Evolutionary conservation across 2,888 invertebrate species (phyloP).

Genomic region (Iphiclides podalirius): DNA sequence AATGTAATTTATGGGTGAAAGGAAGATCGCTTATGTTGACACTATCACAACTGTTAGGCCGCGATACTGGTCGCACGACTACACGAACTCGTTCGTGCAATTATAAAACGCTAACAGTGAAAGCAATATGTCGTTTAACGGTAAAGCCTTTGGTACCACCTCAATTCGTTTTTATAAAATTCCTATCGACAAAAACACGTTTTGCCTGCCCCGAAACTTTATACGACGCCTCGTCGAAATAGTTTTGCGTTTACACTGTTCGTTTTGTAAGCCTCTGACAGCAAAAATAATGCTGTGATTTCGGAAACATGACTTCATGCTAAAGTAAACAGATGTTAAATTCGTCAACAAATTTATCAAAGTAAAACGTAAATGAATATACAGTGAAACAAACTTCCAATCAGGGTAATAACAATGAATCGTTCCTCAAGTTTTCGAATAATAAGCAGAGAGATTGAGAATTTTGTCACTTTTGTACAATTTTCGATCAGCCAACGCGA

Average conservation of each 20-base stretch:
- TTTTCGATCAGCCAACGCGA: too few relatives aligned
- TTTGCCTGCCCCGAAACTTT: neutral
- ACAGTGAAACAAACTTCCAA: too few relatives aligned
- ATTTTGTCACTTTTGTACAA: neutral
- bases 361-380: too few relatives aligned
- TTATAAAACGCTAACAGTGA: neutral
- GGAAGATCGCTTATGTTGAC: too few relatives aligned
- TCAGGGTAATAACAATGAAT: too few relatives aligned
- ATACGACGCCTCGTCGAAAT: neutral
- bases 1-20: neutral
- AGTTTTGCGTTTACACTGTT: neutral
- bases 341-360: too few relatives aligned
- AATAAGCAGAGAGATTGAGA: neutral
- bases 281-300: too few relatives aligned
- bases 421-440: too few relatives aligned
- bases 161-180: conserved; percentile 1
- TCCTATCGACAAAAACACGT: conserved; percentile 1
- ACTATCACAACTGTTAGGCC: neutral
- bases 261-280: neutral
- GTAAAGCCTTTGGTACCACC: neutral
- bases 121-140: conserved; percentile 3
- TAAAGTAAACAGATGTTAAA: too few relatives aligned
- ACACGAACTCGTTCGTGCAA: neutral
- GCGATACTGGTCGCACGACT: neutral
- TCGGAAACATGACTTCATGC: too few relatives aligned